A percentile compares a stretch with the other conserved stretches of the same genome.
Evolutionary conservation across 1,140 invertebrate species (phyloP).

Genomic region (Rhagoletis zephyria): DNA sequence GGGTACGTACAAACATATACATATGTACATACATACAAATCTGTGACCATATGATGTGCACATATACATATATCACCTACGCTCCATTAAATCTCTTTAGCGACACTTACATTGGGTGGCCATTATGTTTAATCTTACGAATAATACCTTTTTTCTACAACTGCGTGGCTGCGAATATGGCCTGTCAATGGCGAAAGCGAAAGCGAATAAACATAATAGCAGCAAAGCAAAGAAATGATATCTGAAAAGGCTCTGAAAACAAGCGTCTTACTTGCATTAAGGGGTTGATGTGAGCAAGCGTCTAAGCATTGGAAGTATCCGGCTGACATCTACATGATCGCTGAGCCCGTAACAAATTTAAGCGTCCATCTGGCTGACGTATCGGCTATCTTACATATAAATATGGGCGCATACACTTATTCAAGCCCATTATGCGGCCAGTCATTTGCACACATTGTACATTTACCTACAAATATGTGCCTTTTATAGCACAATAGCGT

Average conservation of each 20-base stretch:
- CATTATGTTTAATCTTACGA: slow-evolving; percentile 14
- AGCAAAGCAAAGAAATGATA: neutral
- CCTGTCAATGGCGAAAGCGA: neutral
- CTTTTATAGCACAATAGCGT: no score
- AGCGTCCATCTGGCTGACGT: no score
- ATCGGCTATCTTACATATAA: no score
- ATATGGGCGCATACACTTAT: no score
- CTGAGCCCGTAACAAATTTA: no score
- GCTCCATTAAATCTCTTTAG: slow-evolving; percentile 70
- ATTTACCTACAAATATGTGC: no score
- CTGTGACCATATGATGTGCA: slow-evolving; percentile 42
- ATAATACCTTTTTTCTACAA: slow-evolving; percentile 30
- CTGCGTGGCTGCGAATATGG: neutral
- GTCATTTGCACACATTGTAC: no score
- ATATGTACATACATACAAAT: neutral
- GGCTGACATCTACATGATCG: no score
- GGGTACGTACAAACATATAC: no score
- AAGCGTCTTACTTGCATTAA: neutral
- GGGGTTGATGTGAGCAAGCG: no score
- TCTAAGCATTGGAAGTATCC: no score
- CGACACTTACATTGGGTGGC: slow-evolving; percentile 68
- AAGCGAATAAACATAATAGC: neutral
- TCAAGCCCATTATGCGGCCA: no score
- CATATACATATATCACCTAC: slow-evolving; percentile 64
- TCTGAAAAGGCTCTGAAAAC: neutral